Conservation (phyloP, 64 coral and sea anemone genomes). For the Dendronephthya gigantea region DNA sequence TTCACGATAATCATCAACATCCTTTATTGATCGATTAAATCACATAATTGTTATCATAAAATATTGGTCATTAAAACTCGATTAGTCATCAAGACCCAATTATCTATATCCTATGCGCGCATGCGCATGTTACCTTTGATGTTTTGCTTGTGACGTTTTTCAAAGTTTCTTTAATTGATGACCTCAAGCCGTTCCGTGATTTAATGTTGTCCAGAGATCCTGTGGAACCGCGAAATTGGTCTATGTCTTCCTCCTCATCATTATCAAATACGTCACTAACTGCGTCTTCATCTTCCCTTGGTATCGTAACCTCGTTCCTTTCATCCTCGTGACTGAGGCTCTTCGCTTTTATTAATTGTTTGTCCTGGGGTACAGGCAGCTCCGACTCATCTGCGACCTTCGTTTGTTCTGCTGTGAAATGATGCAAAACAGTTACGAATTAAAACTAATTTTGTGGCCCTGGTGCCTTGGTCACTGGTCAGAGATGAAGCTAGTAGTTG, state of each 20-base stretch:
- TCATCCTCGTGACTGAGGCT: not conserved
- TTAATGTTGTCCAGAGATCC: not conserved
- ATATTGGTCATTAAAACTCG: too few relatives aligned
- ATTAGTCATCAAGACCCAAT: too few relatives aligned
- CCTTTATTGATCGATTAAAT: too few relatives aligned
- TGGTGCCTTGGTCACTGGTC: too few relatives aligned
- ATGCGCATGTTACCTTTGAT: not conserved
- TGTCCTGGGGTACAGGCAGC: not conserved
- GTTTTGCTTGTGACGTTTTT: slow-evolving; percentile 1
- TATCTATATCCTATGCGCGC: too few relatives aligned
- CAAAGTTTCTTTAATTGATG: not conserved
- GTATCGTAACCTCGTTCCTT: not conserved
- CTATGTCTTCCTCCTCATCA: not conserved
- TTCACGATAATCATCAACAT: not conserved
- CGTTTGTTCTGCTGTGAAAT: not conserved
- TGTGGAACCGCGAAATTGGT: not conserved
- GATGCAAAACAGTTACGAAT: too few relatives aligned
- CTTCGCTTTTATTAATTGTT: not conserved
- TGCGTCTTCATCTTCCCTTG: not conserved
- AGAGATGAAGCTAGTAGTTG: too few relatives aligned
- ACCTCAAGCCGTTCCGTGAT: not conserved
- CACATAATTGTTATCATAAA: too few relatives aligned
- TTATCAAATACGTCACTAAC: not conserved
- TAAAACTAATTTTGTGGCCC: too few relatives aligned
- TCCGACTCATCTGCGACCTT: not conserved